Percentiles rank a stretch among this genome's conserved stretches.
Conservation (phyloP, 1,140 invertebrate genomes). For the Ridgeia piscesae region DNA sequence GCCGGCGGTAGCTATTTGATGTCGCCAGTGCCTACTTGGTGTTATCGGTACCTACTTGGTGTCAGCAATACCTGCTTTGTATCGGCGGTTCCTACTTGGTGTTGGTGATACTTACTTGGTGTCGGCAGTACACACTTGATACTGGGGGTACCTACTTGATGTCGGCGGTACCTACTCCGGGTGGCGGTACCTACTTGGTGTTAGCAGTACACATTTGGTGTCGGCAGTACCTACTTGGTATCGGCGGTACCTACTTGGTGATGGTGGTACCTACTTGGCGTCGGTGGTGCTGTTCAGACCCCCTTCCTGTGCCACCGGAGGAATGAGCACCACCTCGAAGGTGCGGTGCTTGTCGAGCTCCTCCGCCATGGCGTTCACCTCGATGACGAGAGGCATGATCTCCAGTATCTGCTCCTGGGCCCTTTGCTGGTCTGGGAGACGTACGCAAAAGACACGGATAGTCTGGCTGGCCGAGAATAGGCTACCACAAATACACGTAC, state of each 20-base stretch:
- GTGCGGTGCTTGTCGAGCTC: constrained; percentile 58
- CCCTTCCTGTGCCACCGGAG: constrained; percentile 48
- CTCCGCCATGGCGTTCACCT: constrained; percentile 58
- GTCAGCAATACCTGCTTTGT: too few relatives aligned
- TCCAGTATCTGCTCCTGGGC: constrained; percentile 57
- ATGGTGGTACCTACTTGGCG: constrained; percentile 40
- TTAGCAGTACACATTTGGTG: too few relatives aligned
- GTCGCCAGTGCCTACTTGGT: too few relatives aligned
- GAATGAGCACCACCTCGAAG: constrained; percentile 58
- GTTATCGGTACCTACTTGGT: too few relatives aligned
- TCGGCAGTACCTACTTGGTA: constrained; percentile 41
- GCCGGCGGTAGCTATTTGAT: too few relatives aligned
- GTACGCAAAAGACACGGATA: not conserved
- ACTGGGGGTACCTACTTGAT: too few relatives aligned
- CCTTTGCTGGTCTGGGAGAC: constrained; percentile 53
- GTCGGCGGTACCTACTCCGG: too few relatives aligned
- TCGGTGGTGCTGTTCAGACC: constrained; percentile 31
- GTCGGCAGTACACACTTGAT: not conserved
- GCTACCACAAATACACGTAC: too few relatives aligned
- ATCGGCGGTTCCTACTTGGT: too few relatives aligned
- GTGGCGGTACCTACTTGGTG: too few relatives aligned
- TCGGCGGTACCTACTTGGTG: constrained; percentile 21
- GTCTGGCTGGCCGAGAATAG: too few relatives aligned
- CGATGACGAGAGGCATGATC: constrained; percentile 56
- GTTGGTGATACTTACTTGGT: too few relatives aligned